Evolutionary conservation across 2,113 vertebrate species (phyloP).

Genomic region (Oryzias celebensis): DNA sequence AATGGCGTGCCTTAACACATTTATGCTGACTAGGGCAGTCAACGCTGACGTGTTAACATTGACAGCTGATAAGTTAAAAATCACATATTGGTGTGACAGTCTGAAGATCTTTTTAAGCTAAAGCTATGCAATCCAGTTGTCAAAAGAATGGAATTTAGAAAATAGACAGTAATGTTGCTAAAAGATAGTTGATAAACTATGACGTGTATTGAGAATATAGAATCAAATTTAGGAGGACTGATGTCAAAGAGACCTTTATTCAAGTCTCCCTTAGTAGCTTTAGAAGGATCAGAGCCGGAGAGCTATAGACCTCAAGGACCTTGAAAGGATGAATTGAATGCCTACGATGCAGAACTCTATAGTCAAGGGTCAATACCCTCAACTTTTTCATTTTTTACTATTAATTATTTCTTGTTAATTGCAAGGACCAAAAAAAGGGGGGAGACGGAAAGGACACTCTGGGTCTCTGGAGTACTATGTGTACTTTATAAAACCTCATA

Average conservation of each 20-base stretch:
- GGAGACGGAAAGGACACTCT: slow-evolving; percentile 46
- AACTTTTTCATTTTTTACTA: slow-evolving; percentile 71
- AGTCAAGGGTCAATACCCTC: slow-evolving; percentile 69
- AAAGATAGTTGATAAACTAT: slow-evolving; percentile 1
- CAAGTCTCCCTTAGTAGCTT: slow-evolving; percentile 43
- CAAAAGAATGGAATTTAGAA: slow-evolving; percentile 1
- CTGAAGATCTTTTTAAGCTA: neutral
- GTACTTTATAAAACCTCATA: slow-evolving; percentile 3
- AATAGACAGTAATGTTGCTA: neutral
- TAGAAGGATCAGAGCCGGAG: slow-evolving; percentile 60
- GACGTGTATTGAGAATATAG: slow-evolving; percentile 15
- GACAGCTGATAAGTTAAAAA: no score
- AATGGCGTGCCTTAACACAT: no score
- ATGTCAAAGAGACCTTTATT: slow-evolving; percentile 66
- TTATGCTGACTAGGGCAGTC: no score
- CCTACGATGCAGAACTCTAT: slow-evolving; percentile 74
- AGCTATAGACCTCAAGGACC: slow-evolving; percentile 69
- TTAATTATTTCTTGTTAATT: slow-evolving; percentile 77
- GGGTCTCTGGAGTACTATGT: slow-evolving; percentile 56
- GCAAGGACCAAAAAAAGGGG: slow-evolving; percentile 69
- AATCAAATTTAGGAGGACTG: slow-evolving; percentile 18
- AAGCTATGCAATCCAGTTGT: slow-evolving; percentile 30
- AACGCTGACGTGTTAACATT: no score
- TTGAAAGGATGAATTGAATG: slow-evolving; percentile 69
- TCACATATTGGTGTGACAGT: no score